Evolutionary conservation across 2,113 vertebrate species (phyloP).

Genomic region (Chrysochloris asiatica): DNA sequence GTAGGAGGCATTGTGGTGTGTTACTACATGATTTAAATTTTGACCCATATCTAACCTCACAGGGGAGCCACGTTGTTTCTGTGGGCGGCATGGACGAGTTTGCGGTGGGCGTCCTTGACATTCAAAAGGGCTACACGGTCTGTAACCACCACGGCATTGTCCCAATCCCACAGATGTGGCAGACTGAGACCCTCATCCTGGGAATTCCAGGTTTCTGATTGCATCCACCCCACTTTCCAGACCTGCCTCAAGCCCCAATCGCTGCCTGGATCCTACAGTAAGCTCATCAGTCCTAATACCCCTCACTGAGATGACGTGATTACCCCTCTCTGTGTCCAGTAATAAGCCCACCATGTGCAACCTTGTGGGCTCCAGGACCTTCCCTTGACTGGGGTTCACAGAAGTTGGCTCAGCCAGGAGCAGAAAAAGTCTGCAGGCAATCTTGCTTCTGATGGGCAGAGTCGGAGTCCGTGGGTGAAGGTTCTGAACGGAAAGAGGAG

Average conservation of each 20-base stretch:
- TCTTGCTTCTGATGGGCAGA: neutral
- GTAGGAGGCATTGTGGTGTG: too few species aligned
- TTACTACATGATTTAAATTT: too few species aligned
- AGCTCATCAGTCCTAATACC: too few species aligned
- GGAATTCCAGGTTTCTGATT: rapidly evolving
- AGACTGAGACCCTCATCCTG: rapidly evolving
- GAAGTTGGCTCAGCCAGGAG: rapidly evolving
- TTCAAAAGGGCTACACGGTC: neutral
- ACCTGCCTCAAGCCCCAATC: too few species aligned
- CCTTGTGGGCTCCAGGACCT: neutral
- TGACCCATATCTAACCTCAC: neutral
- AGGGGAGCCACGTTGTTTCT: rapidly evolving
- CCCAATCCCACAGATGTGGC: rapidly evolving
- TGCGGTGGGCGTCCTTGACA: neutral
- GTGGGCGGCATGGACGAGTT: too few species aligned
- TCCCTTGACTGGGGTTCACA: neutral
- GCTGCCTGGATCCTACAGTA: too few species aligned
- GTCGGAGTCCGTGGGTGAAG: too few species aligned
- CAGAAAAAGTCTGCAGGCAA: neutral
- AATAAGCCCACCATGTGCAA: neutral
- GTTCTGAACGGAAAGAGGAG: too few species aligned
- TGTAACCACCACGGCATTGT: rapidly evolving
- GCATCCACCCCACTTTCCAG: rapidly evolving
- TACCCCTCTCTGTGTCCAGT: too few species aligned
- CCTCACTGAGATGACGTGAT: too few species aligned